phyloP scores from a whole-genome alignment of 2,888 invertebrate genomes.

The Strigamia maritima region DNA sequence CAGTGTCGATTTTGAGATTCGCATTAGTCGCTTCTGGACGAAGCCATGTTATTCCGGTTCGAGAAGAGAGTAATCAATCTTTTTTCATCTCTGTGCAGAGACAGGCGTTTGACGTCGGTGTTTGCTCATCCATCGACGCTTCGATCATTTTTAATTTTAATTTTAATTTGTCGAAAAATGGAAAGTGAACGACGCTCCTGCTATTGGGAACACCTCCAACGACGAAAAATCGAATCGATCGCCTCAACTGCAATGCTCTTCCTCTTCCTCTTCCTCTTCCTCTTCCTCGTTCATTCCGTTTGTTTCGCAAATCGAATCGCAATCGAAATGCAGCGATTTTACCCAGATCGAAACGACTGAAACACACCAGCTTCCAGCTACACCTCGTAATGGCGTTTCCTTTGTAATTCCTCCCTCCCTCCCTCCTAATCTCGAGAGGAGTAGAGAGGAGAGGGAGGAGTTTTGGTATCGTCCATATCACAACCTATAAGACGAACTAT shows the following conservation, averaged over 20 bases:
- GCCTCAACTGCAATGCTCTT: background rate
- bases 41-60: too few species aligned
- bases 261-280: background rate
- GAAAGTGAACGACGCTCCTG: too few species aligned
- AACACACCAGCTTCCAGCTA: background rate
- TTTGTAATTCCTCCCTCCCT: too few species aligned
- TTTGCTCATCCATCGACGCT: too few species aligned
- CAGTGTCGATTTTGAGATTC: background rate
- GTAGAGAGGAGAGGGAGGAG: background rate
- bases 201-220: background rate
- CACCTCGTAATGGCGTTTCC: background rate
- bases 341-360: too few species aligned
- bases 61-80: too few species aligned
- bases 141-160: too few species aligned
- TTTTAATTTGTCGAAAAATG: too few species aligned
- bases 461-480: background rate
- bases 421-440: too few species aligned
- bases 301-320: background rate
- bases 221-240: constrained; percentile 17
- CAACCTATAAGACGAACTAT: too few species aligned
- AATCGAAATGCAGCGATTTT: background rate
- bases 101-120: too few species aligned
- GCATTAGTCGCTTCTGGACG: background rate
- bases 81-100: too few species aligned
- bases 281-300: background rate